These are phyloP conservation scores for Ditylenchus weischeri DNA, from an alignment of 2,888 invertebrate species.

Conservation along the genomic window DNA sequence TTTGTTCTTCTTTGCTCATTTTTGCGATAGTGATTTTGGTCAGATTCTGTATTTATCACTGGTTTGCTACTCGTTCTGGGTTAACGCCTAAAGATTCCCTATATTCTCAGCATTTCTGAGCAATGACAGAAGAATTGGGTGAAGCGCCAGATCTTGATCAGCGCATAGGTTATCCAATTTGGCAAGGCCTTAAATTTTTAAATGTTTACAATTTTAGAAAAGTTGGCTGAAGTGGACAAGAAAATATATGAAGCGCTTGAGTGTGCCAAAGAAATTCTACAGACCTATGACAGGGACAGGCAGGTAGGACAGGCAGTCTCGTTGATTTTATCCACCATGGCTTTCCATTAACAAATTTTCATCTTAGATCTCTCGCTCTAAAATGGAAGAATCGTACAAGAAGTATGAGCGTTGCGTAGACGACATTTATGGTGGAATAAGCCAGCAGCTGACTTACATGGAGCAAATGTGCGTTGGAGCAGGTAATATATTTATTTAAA, in stretches of 20 bases:
- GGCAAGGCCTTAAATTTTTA: too few species aligned
- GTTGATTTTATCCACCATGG: background rate
- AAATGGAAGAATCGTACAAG: constrained; percentile 32
- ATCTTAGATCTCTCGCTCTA: constrained; percentile 27
- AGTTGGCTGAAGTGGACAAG: constrained; percentile 25
- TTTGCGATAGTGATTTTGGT: too few species aligned
- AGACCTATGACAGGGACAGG: constrained; percentile 26
- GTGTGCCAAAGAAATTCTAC: constrained; percentile 21
- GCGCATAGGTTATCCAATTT: constrained; percentile 2
- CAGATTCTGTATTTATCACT: background rate
- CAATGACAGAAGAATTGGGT: background rate
- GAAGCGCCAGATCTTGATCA: constrained; percentile 16
- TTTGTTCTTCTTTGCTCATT: too few species aligned
- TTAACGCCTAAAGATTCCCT: too few species aligned
- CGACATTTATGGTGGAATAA: constrained; percentile 27
- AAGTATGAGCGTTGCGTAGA: constrained; percentile 25
- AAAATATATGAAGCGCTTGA: constrained; percentile 28
- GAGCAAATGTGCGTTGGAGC: constrained; percentile 28
- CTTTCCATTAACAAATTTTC: too few species aligned
- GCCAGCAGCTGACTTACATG: constrained; percentile 32
- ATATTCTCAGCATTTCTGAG: background rate
- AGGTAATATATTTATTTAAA: background rate
- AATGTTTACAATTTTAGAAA: background rate
- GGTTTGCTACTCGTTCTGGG: too few species aligned
- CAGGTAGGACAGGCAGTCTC: constrained; percentile 12